Conservation (phyloP, 2,113 vertebrate genomes). For the Anseranas semipalmata region DNA sequence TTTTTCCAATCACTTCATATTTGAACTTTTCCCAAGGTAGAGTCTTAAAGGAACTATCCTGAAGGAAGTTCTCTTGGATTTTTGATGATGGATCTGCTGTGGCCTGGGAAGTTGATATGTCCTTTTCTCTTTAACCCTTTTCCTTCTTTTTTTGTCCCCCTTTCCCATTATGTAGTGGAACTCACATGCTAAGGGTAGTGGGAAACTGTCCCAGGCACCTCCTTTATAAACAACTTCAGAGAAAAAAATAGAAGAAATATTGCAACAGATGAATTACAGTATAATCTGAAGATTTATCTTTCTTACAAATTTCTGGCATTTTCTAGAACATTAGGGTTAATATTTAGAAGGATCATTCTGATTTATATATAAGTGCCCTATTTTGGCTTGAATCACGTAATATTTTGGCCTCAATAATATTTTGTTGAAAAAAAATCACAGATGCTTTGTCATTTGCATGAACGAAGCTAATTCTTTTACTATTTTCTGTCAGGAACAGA, state of each 20-base stretch:
- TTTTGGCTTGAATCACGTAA: background rate
- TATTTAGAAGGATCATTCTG: background rate
- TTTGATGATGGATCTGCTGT: background rate
- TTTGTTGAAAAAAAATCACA: background rate
- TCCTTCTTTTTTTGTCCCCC: background rate
- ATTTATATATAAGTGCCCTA: background rate
- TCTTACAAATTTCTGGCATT: background rate
- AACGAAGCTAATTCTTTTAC: background rate
- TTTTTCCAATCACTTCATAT: background rate
- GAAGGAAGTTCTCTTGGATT: background rate
- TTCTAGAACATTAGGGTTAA: background rate
- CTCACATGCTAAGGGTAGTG: background rate
- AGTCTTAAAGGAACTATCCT: background rate
- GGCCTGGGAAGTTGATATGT: background rate
- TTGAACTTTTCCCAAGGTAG: background rate
- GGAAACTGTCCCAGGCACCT: background rate
- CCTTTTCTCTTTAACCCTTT: background rate
- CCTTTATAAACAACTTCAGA: background rate
- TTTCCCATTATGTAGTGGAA: background rate
- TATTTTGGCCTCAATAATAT: background rate
- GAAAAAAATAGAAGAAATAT: background rate
- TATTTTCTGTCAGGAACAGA: background rate
- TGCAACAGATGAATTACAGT: background rate
- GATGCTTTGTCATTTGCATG: background rate
- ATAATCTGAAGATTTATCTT: background rate